Conservation (phyloP, 1,140 invertebrate species). For the Drosophila melanica region DNA sequence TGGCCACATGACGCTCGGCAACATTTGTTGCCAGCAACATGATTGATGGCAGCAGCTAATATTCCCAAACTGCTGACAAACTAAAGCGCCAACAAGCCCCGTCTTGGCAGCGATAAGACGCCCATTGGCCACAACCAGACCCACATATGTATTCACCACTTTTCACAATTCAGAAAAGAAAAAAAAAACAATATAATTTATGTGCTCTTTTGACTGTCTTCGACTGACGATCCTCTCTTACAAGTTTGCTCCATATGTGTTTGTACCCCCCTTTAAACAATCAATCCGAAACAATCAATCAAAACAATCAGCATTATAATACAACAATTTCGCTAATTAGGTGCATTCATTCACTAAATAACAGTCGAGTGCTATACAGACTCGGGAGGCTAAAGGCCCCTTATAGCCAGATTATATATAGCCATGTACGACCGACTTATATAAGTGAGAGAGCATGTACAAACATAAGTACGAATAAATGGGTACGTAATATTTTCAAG, state of each 20-base stretch:
- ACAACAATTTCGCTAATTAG: conserved; percentile 49
- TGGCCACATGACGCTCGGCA: conserved; percentile 20
- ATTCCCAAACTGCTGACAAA: conserved; percentile 12
- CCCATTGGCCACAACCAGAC: background rate
- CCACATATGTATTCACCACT: no score
- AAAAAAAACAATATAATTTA: no score
- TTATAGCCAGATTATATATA: conserved; percentile 32
- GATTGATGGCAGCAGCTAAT: conserved; percentile 33
- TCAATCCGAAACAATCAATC: conserved; percentile 4
- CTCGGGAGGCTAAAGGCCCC: conserved; percentile 1
- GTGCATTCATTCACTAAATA: conserved; percentile 30
- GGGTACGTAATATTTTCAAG: conserved; percentile 10
- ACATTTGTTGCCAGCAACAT: conserved; percentile 35
- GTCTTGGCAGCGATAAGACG: conserved; percentile 23
- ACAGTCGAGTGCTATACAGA: background rate
- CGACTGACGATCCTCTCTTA: no score
- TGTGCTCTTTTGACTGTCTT: no score
- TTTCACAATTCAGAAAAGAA: no score
- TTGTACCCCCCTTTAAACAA: background rate
- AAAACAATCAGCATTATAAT: conserved; percentile 27
- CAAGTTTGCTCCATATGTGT: no score
- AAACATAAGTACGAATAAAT: background rate
- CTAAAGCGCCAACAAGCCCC: conserved; percentile 37
- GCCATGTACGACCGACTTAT: background rate
- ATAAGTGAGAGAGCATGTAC: background rate